Base-by-base conservation (phyloP, 2,888 invertebrate species). In the Drosophila stalkeri region DNA sequence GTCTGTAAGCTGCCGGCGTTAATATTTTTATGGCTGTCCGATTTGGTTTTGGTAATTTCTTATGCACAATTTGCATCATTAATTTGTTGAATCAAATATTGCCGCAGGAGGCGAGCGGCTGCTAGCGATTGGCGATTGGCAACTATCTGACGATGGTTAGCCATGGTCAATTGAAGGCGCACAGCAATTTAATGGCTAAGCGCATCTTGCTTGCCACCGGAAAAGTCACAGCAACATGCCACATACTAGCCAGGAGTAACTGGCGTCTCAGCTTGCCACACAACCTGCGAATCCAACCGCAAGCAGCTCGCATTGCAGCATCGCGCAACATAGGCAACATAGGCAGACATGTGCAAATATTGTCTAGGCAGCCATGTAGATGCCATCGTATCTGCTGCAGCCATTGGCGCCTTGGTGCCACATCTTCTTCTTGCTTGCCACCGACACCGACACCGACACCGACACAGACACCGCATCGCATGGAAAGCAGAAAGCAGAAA, bases 61-160 rank as follows among this genome's bases (percentile, higher is more conserved):
- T 64, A 70, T 75, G 66, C 64, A 69, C 71, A 86, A 82, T 82
- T 86, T 83, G 80, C 73, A 80, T 61, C 74, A 67, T 80, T 85
- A 79, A 81, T 81, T 76, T 82, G 73, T 49, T 68, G 64, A 43
- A 27, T 47, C n/a, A 46, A 51, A 49, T 49, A 46, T 18, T 49
- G 44, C 60, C 49, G 55, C 55, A 47, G 31, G 52, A 12, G 56
- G 49, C 49, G n/a, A 18, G 35, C 37, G 35, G 51, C 27, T 23
- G 46, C 16, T 56, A 49, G 59, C 56, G 0, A 16, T 37, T 27
- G 27, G 59, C 57, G 2, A 52, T 16, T 20, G 52, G 62, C 52
- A 18, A 23, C 39, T n/a, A 20, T 31, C 16, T 27, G 51, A n/a
- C 44, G 52, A 51, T 49, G 1, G 18, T 44, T 31, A 23, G 47